Percentiles rank a stretch among this genome's conserved stretches.
phyloP scores from a whole-genome alignment of 2,888 invertebrate species.

The Digitonthophagus gazella region DNA sequence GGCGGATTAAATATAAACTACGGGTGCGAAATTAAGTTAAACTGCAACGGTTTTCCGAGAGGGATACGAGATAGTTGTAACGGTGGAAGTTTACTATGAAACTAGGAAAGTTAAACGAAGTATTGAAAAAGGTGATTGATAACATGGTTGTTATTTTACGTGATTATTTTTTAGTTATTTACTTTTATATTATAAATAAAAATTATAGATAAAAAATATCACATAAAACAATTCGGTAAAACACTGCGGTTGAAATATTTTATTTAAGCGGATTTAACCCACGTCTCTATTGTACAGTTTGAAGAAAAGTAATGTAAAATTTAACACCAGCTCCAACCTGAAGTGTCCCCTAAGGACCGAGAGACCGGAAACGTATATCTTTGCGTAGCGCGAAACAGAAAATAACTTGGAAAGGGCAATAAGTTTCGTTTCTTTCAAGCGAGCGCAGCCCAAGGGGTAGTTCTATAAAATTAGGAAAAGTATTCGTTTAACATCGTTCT shows the following conservation, averaged over 20 bases:
- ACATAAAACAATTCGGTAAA: too few relatives aligned
- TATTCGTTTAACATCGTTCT: slow-evolving; percentile 16
- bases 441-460: neutral
- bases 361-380: neutral
- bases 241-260: neutral
- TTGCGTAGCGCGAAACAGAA: slow-evolving; percentile 11
- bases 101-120: neutral
- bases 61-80: neutral
- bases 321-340: slow-evolving; percentile 7
- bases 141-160: too few relatives aligned
- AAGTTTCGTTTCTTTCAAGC: slow-evolving; percentile 9
- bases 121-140: neutral
- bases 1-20: neutral
- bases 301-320: slow-evolving; percentile 14
- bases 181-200: neutral
- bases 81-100: neutral
- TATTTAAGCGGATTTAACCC: slow-evolving; percentile 7
- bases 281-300: slow-evolving; percentile 12
- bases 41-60: neutral
- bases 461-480: slow-evolving; percentile 16
- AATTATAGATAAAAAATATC: too few relatives aligned
- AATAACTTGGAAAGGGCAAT: slow-evolving; percentile 10
- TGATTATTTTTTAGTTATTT: too few relatives aligned
- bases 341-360: slow-evolving; percentile 4
- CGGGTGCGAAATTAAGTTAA: neutral